Evolutionary conservation across 2,888 invertebrate genomes (phyloP).

Genomic region (Ommatoiulus sabulosus): DNA sequence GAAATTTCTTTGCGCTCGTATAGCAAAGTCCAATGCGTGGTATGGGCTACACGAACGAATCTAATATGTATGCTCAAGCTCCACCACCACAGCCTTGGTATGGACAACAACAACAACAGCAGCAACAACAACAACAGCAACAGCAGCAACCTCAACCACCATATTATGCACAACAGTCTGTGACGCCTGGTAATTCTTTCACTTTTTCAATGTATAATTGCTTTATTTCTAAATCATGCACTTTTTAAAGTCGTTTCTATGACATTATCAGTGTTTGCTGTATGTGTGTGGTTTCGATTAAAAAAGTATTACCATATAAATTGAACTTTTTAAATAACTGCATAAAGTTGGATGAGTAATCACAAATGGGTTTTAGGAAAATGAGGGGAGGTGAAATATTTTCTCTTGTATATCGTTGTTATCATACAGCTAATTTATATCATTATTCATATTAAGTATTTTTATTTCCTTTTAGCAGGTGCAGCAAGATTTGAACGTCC

Average conservation of each 20-base stretch:
- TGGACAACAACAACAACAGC: slow-evolving; percentile 69
- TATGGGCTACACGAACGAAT: slow-evolving; percentile 61
- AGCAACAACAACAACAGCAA: slow-evolving; percentile 68
- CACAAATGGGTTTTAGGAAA: too few relatives aligned
- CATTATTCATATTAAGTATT: background rate
- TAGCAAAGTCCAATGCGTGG: slow-evolving; percentile 59
- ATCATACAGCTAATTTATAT: background rate
- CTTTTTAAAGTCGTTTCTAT: too few relatives aligned
- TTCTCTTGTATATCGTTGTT: too few relatives aligned
- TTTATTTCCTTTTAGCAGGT: slow-evolving; percentile 55
- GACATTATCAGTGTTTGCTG: too few relatives aligned
- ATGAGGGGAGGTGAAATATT: too few relatives aligned
- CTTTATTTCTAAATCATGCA: too few relatives aligned
- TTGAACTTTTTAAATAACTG: too few relatives aligned
- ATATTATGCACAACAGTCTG: slow-evolving; percentile 64
- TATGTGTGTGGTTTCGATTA: too few relatives aligned
- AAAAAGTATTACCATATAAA: too few relatives aligned
- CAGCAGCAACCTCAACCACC: slow-evolving; percentile 71
- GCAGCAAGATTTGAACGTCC: slow-evolving; percentile 55
- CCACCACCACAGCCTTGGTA: slow-evolving; percentile 65
- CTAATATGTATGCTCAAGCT: slow-evolving; percentile 61
- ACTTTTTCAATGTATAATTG: too few relatives aligned
- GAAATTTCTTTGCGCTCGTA: slow-evolving; percentile 15
- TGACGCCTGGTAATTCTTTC: slow-evolving; percentile 56
- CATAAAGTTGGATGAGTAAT: too few relatives aligned